Percentiles rank a stretch among this genome's conserved stretches.
phyloP scores from a whole-genome alignment of 1,140 invertebrate species.

The Palaemon carinicauda region DNA sequence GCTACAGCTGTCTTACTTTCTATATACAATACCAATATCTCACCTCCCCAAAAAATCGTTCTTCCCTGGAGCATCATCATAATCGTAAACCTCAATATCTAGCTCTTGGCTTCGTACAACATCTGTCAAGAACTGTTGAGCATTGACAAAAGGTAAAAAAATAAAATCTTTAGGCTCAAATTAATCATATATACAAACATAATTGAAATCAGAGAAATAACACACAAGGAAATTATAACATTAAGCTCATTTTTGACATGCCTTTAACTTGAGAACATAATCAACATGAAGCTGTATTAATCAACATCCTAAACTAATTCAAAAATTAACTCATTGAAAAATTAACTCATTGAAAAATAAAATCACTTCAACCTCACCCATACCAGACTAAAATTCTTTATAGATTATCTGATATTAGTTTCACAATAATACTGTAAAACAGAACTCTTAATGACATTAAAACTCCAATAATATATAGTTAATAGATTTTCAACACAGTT shows the following conservation, averaged over 20 bases:
- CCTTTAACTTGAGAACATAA: not conserved
- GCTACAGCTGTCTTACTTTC: not conserved
- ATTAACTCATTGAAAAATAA: too few relatives aligned
- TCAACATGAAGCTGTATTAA: too few relatives aligned
- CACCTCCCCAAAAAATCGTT: conserved; percentile 61
- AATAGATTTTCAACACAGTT: too few relatives aligned
- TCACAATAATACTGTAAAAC: too few relatives aligned
- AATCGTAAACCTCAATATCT: conserved; percentile 60
- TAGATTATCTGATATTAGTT: too few relatives aligned
- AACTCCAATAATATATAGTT: too few relatives aligned
- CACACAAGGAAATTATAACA: not conserved
- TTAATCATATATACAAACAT: not conserved
- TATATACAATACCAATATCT: conserved; percentile 14
- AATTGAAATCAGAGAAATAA: not conserved
- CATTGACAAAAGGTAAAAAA: not conserved
- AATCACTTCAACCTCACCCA: too few relatives aligned
- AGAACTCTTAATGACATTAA: too few relatives aligned
- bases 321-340: too few relatives aligned
- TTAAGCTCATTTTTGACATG: not conserved
- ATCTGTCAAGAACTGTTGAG: conserved; percentile 48
- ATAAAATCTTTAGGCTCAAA: not conserved
- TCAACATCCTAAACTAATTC: too few relatives aligned
- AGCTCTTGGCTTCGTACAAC: conserved; percentile 58
- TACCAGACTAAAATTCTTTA: too few relatives aligned
- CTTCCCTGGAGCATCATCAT: conserved; percentile 60